Evolutionary conservation across 2,797 vertebrate genomes (phyloP).

Genomic region (Danio choprae): DNA sequence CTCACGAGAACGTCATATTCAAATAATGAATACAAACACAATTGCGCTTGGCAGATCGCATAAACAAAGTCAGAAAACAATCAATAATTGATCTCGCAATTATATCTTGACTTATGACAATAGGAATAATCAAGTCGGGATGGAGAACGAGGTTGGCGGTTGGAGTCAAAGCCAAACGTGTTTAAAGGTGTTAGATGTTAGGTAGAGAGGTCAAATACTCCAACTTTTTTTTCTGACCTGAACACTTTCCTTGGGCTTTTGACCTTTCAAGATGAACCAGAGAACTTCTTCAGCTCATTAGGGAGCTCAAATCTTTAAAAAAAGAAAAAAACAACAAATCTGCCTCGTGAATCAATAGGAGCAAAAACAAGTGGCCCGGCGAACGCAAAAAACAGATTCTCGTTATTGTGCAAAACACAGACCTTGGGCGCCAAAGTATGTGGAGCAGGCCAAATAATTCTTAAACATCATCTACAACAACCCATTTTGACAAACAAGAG

Average conservation of each 20-base stretch:
- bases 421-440: constrained; percentile 36
- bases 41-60: constrained; percentile 55
- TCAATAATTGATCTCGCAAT: constrained; percentile 63
- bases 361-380: not conserved
- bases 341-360: constrained; percentile 44
- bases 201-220: constrained; percentile 34
- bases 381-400: constrained; percentile 13
- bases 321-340: constrained; percentile 4
- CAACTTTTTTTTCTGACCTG: constrained; percentile 32
- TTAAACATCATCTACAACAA: constrained; percentile 26
- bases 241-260: constrained; percentile 52
- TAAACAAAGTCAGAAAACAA: constrained; percentile 53
- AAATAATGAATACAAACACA: constrained; percentile 63
- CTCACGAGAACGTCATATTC: constrained; percentile 60
- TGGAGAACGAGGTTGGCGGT: constrained; percentile 34
- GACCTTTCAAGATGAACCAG: constrained; percentile 51
- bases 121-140: constrained; percentile 44
- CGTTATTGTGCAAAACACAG: constrained; percentile 45
- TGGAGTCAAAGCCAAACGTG: constrained; percentile 37
- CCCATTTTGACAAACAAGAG: constrained; percentile 36
- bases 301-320: constrained; percentile 39
- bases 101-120: constrained; percentile 60
- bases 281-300: constrained; percentile 46
- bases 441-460: constrained; percentile 35
- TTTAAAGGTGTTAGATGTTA: constrained; percentile 51